Base-by-base conservation (phyloP, 1,140 invertebrate species). In the Zaprionus tsacasi region DNA sequence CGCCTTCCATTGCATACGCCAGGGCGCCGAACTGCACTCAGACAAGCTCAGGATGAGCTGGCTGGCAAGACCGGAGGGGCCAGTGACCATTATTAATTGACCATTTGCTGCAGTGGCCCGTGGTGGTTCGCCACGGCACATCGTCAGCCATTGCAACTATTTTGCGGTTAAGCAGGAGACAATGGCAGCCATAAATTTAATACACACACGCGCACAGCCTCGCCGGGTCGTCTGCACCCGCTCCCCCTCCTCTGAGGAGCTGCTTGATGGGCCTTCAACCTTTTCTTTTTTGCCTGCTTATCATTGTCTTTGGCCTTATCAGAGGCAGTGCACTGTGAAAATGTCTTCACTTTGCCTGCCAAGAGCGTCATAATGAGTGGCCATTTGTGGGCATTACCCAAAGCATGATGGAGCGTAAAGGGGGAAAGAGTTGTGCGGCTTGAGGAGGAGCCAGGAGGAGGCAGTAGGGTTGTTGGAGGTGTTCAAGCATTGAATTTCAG, bases 61-160 rank as follows among this genome's bases (percentile, higher is more conserved):
- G n/a, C 8, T 17, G 45, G 8, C 0, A 0, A n/a, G 17, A 25
- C 11, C 17, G n/a, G 11, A 3, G 45, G 1, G 83, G 78, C 68
- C 85, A 89, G 36, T 78, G 83, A 88, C 81, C 85, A 89, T 89
- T 81, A 88, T 83, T 89, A 88, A 83, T 88, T 81, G 83, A 36
- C 85, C 80, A 89, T 89, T 89, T 78, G 64, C 33, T 89, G 83
- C 83, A 88, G 85, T 80, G 15, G 17, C 45, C 59, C 5, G 13
- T 27, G 11, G 12, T 30, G 45, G 15, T 11, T n/a, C 12, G 38
- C 38, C 15, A 48, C 7, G 4, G 17, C 11, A 17, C 11, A 8
- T 25, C 17, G 33, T 69, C 68, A 52, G 38, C 67, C 67, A 64
- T 43, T 88, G 80, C 80, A 88, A 78, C 63, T 60, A 82, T 79